Percentiles rank a stretch among this genome's conserved stretches.
Evolutionary conservation across 1,140 invertebrate species (phyloP).

Genomic region (Brachionus rotundiformis): DNA sequence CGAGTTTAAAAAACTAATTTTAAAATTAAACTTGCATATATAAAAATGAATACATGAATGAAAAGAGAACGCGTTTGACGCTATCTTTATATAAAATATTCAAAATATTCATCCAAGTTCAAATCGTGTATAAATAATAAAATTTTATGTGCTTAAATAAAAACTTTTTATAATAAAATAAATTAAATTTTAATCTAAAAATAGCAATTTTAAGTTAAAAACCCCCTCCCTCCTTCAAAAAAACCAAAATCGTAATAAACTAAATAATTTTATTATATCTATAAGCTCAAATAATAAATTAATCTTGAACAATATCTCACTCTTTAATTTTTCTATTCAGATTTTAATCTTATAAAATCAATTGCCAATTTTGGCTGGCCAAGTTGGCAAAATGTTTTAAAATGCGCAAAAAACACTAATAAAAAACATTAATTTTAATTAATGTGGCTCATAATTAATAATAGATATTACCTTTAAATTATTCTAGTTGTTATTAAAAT

Average conservation of each 20-base stretch:
- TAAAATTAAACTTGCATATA: not conserved
- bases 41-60: not conserved
- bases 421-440: not conserved
- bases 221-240: not conserved
- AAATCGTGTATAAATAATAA: not conserved
- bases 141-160: not conserved
- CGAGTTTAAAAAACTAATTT: not conserved
- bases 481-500: not conserved
- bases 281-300: too few relatives aligned
- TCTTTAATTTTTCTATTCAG: too few relatives aligned
- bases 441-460: not conserved
- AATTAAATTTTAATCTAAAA: too few relatives aligned
- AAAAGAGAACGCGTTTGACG: not conserved
- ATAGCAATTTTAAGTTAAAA: not conserved
- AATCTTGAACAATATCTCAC: too few relatives aligned
- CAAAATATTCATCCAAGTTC: not conserved
- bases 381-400: not conserved
- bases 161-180: not conserved
- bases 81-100: not conserved
- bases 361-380: too few relatives aligned
- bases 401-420: not conserved
- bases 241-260: too few relatives aligned
- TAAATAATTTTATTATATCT: too few relatives aligned
- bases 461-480: not conserved
- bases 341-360: too few relatives aligned